Base-by-base conservation (phyloP, 2,797 vertebrate species). In the Petrocephalus schoutedeni region DNA sequence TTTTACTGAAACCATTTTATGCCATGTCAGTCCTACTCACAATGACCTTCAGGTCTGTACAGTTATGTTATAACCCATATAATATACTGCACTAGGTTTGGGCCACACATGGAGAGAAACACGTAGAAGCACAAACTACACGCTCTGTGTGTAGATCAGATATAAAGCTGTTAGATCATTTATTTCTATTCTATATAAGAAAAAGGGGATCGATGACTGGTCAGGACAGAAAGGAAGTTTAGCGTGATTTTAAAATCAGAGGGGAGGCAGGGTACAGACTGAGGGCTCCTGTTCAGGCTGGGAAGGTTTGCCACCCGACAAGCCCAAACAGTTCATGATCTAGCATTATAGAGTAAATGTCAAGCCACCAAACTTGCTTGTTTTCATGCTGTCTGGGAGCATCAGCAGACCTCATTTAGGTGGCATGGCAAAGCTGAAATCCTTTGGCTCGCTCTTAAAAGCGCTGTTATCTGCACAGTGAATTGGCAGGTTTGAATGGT, bases 241-340 rank as follows among this genome's bases (percentile, higher is more conserved):
- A n/a, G 21, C 57, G 64, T 14, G 49, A 92, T 89, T 88, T 89
- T 90, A 91, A 61, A 21, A 57, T 87, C 88, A 77, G 82, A 32
- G 28, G 54, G 51, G 57, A 88, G 89, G 21, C 90, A 89, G 88
- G 89, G 89, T 88, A 87, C 90, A 92, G 91, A 92, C 91, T 92
- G 92, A 92, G 92, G 93, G 91, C 86, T 93, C 97, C 97, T 98
- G 98, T 98, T 97, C 97, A 96, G 97, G 96, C 93, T 96, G 98
- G 95, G 96, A 97, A 95, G 97, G 94, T 96, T 96, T 97, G 95
- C 96, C 95, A 95, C 96, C 95, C 95, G 96, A 89, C 90, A 92
- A 93, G 89, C 97, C 95, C 92, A 97, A 95, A 96, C 95, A 96
- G 96, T 95, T 96, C 96, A 93, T 93, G 95, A 96, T 97, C 97